Evolutionary conservation across 2,888 invertebrate genomes (phyloP).

Genomic region (Pandemis corylana): DNA sequence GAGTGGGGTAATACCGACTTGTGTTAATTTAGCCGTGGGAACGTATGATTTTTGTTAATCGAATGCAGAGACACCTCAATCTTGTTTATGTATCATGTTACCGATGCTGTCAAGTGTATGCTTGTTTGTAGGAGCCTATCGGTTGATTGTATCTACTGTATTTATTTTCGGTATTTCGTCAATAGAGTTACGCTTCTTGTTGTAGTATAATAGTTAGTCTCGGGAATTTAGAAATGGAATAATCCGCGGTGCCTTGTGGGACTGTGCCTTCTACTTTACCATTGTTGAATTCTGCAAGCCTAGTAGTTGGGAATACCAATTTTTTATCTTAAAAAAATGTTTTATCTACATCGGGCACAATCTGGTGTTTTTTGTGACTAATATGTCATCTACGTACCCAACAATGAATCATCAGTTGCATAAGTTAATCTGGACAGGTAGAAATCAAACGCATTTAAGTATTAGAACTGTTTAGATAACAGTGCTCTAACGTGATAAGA

Average conservation of each 20-base stretch:
- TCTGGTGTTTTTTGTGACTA: background rate
- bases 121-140: slow-evolving; percentile 61
- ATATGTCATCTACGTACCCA: background rate
- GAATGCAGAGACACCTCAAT: slow-evolving; percentile 46
- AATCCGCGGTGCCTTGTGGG: slow-evolving; percentile 67
- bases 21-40: slow-evolving; percentile 42
- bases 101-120: slow-evolving; percentile 54
- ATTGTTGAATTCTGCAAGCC: slow-evolving; percentile 2
- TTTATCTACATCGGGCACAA: background rate
- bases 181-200: slow-evolving; percentile 73
- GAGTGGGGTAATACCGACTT: slow-evolving; percentile 3
- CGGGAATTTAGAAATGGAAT: slow-evolving; percentile 59
- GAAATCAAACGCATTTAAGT: background rate
- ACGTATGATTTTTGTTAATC: slow-evolving; percentile 36
- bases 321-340: background rate
- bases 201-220: slow-evolving; percentile 68
- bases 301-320: background rate
- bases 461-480: background rate
- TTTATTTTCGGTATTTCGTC: slow-evolving; percentile 60
- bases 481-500: background rate
- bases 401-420: background rate
- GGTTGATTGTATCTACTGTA: slow-evolving; percentile 68
- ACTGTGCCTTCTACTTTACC: slow-evolving; percentile 38
- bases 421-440: background rate
- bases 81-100: slow-evolving; percentile 53